phyloP scores from a whole-genome alignment of 2,888 invertebrate species.

The Sthenelais limicola region DNA sequence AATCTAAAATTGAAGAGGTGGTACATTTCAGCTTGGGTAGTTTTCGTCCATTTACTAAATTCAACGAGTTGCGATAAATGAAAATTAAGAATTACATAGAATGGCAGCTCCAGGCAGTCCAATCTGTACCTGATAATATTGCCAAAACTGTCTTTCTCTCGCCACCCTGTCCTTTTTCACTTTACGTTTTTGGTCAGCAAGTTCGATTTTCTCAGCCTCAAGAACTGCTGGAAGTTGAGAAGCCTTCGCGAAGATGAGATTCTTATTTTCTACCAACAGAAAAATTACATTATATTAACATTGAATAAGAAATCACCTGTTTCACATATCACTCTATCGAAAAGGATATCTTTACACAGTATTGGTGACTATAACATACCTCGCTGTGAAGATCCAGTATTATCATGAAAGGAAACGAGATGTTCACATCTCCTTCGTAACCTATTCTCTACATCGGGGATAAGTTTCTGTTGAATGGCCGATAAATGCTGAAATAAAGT shows the following conservation, averaged over 20 bases:
- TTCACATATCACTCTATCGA: background rate
- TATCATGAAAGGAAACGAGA: constrained; percentile 61
- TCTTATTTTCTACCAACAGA: constrained; percentile 50
- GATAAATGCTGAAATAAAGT: constrained; percentile 57
- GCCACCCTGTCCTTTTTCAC: constrained; percentile 55
- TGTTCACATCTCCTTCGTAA: constrained; percentile 65
- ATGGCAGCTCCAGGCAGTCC: no score
- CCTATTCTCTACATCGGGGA: constrained; percentile 64
- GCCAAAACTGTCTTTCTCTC: constrained; percentile 63
- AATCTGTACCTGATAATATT: constrained; percentile 64
- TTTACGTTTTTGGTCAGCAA: constrained; percentile 55
- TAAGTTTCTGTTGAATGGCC: constrained; percentile 62
- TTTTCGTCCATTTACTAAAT: no score
- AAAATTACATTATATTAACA: constrained; percentile 13
- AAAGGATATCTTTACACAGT: background rate
- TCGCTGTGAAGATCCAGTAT: constrained; percentile 40
- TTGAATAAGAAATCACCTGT: background rate
- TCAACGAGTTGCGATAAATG: no score
- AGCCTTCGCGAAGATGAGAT: constrained; percentile 59
- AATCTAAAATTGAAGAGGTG: no score
- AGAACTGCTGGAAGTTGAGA: constrained; percentile 64
- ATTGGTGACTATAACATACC: constrained; percentile 1
- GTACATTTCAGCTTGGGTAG: no score
- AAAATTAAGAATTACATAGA: no score
- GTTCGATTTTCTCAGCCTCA: constrained; percentile 56